These are phyloP conservation scores for Pyrocephalus nanus DNA, from an alignment of 2,797 vertebrate genomes.

Conservation along the genomic window DNA sequence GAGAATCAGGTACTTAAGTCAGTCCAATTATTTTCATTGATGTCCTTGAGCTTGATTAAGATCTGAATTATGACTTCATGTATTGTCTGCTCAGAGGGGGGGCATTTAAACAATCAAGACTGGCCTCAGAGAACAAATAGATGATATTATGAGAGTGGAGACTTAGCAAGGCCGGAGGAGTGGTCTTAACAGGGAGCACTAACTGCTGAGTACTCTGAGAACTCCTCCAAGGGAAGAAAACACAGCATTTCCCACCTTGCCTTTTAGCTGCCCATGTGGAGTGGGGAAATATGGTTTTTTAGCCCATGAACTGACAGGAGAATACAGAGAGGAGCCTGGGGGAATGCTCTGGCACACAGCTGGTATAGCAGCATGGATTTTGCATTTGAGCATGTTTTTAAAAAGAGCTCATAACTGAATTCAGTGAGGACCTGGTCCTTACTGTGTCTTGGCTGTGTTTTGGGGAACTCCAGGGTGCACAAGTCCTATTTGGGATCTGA, in stretches of 20 bases:
- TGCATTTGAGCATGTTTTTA: background rate
- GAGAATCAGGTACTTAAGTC: background rate
- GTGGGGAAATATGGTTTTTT: background rate
- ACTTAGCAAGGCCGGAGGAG: background rate
- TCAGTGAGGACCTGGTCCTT: background rate
- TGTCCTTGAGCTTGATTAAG: conserved; percentile 18
- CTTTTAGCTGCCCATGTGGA: background rate
- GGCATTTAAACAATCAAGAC: background rate
- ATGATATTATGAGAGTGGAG: background rate
- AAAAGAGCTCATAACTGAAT: background rate
- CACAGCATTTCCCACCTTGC: background rate
- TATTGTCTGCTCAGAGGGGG: background rate
- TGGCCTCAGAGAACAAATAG: background rate
- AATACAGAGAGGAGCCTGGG: background rate
- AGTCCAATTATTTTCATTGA: conserved; percentile 17
- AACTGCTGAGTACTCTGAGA: background rate
- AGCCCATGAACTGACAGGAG: background rate
- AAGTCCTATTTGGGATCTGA: background rate
- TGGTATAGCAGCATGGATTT: background rate
- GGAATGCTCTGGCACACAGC: background rate
- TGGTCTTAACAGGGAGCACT: background rate
- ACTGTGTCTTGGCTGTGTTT: background rate
- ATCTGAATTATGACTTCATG: background rate
- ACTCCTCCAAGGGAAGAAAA: background rate
- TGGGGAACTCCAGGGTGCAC: background rate